Evolutionary conservation across 2,113 vertebrate genomes (phyloP).

Genomic region (Nestor notabilis): DNA sequence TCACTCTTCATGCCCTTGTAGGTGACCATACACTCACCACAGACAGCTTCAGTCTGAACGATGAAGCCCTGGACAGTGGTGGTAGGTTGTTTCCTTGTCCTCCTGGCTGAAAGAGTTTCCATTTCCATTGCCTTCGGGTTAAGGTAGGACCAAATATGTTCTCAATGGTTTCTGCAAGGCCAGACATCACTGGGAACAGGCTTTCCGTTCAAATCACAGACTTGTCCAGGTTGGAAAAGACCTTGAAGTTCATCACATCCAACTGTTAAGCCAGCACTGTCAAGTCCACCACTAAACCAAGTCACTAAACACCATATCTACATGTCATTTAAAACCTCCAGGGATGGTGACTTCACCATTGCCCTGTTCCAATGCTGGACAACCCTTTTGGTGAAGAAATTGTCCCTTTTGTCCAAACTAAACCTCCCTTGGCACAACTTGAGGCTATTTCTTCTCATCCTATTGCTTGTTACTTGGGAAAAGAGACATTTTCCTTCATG

Average conservation of each 20-base stretch:
- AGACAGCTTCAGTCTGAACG: neutral
- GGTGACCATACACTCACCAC: accelerated
- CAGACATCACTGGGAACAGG: accelerated
- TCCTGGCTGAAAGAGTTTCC: neutral
- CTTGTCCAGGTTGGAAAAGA: neutral
- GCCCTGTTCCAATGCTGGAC: accelerated
- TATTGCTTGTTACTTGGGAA: neutral
- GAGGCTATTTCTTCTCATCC: neutral
- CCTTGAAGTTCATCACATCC: accelerated
- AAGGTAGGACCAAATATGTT: neutral
- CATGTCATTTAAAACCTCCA: accelerated
- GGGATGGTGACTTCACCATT: neutral
- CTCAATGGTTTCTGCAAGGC: neutral
- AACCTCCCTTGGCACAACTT: neutral
- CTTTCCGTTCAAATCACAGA: neutral
- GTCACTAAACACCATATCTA: neutral
- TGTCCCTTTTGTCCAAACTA: neutral
- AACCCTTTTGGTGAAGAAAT: neutral
- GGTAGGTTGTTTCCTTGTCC: neutral
- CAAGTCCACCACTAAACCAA: neutral
- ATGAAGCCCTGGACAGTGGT: neutral
- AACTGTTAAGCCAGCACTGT: neutral
- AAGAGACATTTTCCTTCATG: neutral
- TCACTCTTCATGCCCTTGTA: neutral
- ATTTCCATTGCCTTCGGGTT: neutral